These are phyloP conservation scores for Plectropomus leopardus DNA, from an alignment of 2,113 vertebrate species.

Conservation along the genomic window DNA sequence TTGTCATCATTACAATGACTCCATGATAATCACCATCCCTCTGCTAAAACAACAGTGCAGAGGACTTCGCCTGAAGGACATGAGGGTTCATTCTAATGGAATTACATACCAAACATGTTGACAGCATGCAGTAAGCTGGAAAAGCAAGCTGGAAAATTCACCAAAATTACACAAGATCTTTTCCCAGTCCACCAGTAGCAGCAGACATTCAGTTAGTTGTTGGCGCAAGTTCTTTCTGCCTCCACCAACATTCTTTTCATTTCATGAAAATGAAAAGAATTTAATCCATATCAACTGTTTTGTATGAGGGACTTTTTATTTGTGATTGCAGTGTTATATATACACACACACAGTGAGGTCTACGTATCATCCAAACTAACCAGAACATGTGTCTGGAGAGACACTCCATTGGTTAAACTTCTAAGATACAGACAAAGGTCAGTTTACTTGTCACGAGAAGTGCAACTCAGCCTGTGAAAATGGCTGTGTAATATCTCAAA, in stretches of 20 bases:
- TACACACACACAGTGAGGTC: slow-evolving; percentile 1
- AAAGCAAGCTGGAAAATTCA: neutral
- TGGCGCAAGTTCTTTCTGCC: neutral
- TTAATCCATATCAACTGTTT: neutral
- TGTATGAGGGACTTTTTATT: neutral
- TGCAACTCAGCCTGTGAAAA: neutral
- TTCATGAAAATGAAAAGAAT: neutral
- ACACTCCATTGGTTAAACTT: neutral
- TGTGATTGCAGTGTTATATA: neutral
- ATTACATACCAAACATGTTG: neutral
- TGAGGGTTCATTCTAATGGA: neutral
- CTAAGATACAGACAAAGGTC: neutral
- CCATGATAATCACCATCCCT: too few relatives aligned
- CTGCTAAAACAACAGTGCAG: too few relatives aligned
- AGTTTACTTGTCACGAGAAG: slow-evolving; percentile 1
- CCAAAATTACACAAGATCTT: neutral
- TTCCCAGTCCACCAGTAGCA: neutral
- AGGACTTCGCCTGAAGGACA: neutral
- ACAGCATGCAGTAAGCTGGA: neutral
- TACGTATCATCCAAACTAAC: neutral
- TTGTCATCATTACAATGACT: neutral
- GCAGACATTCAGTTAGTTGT: neutral
- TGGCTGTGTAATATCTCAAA: neutral
- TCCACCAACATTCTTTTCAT: neutral
- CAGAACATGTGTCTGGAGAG: neutral